A percentile compares a stretch with the other conserved stretches of the same genome.
These are phyloP conservation scores for Sycobia sp. DNA, from an alignment of 1,140 invertebrate species.

Conservation along the genomic window DNA sequence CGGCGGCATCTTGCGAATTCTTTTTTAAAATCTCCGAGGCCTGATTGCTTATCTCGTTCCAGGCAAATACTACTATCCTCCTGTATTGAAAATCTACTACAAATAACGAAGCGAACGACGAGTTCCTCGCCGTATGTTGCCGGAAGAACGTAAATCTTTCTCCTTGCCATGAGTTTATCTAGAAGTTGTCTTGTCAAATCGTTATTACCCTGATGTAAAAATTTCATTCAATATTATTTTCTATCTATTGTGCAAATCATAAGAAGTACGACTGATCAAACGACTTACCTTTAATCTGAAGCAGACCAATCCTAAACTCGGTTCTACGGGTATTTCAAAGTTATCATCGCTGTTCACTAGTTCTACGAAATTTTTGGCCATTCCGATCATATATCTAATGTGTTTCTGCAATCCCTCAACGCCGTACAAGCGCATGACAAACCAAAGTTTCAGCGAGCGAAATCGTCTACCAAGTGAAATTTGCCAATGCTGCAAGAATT, in stretches of 20 bases:
- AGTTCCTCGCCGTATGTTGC: constrained; percentile 71
- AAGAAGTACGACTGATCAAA: neutral
- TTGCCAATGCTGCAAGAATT: constrained; percentile 83
- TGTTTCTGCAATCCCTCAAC: constrained; percentile 78
- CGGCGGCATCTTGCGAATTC: neutral
- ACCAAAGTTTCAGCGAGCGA: constrained; percentile 93
- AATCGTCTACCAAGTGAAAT: constrained; percentile 90
- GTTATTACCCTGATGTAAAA: constrained; percentile 71
- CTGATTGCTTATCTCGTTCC: constrained; percentile 75
- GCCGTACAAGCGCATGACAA: constrained; percentile 85
- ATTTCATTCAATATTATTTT: neutral
- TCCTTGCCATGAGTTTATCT: constrained; percentile 75
- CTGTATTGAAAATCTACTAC: constrained; percentile 71
- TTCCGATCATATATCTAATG: constrained; percentile 75
- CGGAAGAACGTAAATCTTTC: constrained; percentile 84
- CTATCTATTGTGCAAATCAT: no score
- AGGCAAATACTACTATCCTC: constrained; percentile 80
- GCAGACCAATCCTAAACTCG: constrained; percentile 83
- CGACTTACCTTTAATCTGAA: constrained; percentile 77
- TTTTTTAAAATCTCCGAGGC: constrained; percentile 55
- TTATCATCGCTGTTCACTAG: constrained; percentile 71
- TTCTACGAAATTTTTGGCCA: constrained; percentile 79
- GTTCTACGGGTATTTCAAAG: constrained; percentile 79
- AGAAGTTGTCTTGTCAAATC: constrained; percentile 75
- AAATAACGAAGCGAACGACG: constrained; percentile 84